Evolutionary conservation across 2,888 invertebrate genomes (phyloP), one percentile per base, ranked within the genome.

Genomic region (Sarcophaga carnaria): DNA sequence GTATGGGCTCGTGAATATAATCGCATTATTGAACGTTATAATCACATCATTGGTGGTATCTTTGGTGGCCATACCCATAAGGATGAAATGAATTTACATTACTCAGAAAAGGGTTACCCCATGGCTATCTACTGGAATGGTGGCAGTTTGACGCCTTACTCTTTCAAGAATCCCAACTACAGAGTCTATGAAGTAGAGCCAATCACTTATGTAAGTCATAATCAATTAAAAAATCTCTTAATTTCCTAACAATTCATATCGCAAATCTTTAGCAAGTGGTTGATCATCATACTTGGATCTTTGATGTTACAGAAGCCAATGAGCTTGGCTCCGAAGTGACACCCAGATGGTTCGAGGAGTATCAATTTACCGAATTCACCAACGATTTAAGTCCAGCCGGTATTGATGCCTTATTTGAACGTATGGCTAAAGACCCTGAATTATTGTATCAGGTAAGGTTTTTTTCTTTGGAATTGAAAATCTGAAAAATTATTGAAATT

Each of bases 51-150:
- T 75, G 94, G 94, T 0, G 97, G 95, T 0, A 96, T 97, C 92
- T 98, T 97, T 92, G 97, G 96, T 90, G 98, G 97, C 0, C 97
- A 97, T 91, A 96, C 96, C 0, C 97, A 97, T 91, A 94, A 94
- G 2, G 97, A 97, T 89, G 96, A 96, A 91, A 95, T 96, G 90
- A 95, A 95, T 90, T 92, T 97, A 75, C 96, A 96, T 92, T 97
- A 96, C 91, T 89, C 93, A 2, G 80, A 86, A 2, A 95, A 90
- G 3, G 91, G 90, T 3, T 86, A 90, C 27, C 91, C 97, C 0
- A 94, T 95, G 5, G 96, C 95, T 87, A 94, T 97, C 2, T 96
- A 96, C 4, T 98, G 97, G 95, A 96, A 97, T 80, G 97, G 96
- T 0, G 98, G 98, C n/a, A 96, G 97, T 89, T 94, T 97, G 14